Base-by-base conservation (phyloP, 2,113 vertebrate genomes). In the Alces alces region DNA sequence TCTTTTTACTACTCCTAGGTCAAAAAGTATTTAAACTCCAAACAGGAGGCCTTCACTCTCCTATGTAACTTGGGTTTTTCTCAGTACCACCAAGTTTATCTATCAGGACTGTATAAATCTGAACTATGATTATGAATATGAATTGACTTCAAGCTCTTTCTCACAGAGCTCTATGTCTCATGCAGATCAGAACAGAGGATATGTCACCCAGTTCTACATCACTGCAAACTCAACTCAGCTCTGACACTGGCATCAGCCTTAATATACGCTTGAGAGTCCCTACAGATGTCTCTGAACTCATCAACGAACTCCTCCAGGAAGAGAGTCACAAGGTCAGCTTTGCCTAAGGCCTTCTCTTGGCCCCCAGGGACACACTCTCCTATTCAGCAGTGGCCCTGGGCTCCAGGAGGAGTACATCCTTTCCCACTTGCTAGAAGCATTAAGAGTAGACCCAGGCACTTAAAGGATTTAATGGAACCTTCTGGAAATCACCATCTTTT, bases 181-280 rank as follows among this genome's bases (percentile, higher is more conserved):
- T 52, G 16, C 33, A 89, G 64, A 95, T 57, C 30, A 47, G 52
- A 10, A 39, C 58, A 80, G 39, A 43, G 80, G 2, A 25, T 50
- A 55, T 91, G 17, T 61, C 36, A 86, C 47, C 86, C 58, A 88
- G 45, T 78, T 87, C 13, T 66, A 45, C 7, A 54, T 92, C n/a
- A 55, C n/a, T 70, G 73, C 39, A 96, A 96, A 91, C 45, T 15
- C 66, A 87, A 33, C n/a, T 97, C 73, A 82, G 80, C 30, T 94
- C 58, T 86, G 78, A 58, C 7, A 87, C 33, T 64, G 79, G 14
- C 33, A 87, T 76, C 33, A 86, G 39, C 52, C 47, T 16, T 80
- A 95, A 36, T 8, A 84, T 1, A 78, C 6, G 43, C 55, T 70
- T 91, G 10, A 39, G 28, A 66, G 12, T 76, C 25, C 39, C 52